Conservation (phyloP, 2,113 vertebrate genomes). For the Burhinus oedicnemus region DNA sequence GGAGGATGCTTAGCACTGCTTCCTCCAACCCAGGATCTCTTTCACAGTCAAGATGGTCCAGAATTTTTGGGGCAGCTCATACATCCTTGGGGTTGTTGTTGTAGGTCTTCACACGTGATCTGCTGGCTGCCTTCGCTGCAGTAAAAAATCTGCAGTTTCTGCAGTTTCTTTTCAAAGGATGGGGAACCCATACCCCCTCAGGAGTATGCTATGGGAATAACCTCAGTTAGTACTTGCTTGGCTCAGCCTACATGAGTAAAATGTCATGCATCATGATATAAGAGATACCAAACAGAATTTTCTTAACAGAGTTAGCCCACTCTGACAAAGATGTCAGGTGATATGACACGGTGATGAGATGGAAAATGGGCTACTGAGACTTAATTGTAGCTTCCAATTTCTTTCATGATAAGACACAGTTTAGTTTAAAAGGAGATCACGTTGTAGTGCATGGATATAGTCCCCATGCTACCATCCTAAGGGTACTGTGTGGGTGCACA, state of each 20-base stretch:
- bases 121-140: neutral
- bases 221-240: neutral
- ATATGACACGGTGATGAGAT: neutral
- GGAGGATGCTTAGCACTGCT: neutral
- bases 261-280: neutral
- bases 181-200: neutral
- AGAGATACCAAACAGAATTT: neutral
- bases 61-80: accelerated
- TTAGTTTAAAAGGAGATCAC: neutral
- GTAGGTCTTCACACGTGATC: neutral
- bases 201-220: neutral
- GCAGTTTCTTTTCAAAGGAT: neutral
- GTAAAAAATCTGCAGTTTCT: neutral
- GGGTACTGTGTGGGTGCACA: neutral
- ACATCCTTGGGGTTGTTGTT: neutral
- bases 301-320: neutral
- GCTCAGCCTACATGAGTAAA: neutral
- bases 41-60: neutral
- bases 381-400: neutral
- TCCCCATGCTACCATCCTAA: neutral
- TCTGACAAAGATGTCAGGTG: neutral
- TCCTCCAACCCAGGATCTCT: neutral
- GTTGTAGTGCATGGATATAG: neutral
- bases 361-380: neutral
- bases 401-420: neutral